Conservation (phyloP, 2,113 vertebrate species). For the Dasypus novemcinctus region DNA sequence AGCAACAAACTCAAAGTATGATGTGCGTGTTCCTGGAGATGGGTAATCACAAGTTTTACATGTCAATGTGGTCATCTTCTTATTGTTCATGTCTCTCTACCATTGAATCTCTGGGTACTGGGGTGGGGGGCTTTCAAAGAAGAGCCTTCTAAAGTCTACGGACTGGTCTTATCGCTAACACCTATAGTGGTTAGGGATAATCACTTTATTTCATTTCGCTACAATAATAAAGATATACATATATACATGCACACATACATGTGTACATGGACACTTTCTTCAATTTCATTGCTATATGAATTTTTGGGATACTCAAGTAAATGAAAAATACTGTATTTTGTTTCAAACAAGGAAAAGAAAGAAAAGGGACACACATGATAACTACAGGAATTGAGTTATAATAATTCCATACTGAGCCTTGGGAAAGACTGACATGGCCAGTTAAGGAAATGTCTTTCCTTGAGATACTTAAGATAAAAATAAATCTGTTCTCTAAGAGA, state of each 20-base stretch:
- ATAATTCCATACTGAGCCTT: neutral
- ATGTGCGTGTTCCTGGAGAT: neutral
- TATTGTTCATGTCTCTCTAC: neutral
- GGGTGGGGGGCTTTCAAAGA: neutral
- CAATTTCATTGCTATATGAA: constrained; percentile 14
- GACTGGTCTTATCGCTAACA: neutral
- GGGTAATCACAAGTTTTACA: neutral
- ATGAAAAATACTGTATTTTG: neutral
- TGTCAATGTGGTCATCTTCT: neutral
- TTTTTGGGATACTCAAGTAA: neutral
- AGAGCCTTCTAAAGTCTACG: neutral
- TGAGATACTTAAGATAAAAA: constrained; percentile 33
- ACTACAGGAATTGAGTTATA: neutral
- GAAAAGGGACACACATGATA: neutral
- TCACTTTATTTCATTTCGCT: neutral
- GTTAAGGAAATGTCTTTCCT: constrained; percentile 26
- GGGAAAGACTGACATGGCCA: neutral
- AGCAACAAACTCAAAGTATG: constrained; percentile 9
- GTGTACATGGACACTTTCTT: neutral
- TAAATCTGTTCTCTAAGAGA: constrained; percentile 2
- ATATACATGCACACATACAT: neutral
- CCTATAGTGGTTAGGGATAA: neutral
- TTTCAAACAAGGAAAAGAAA: constrained; percentile 54
- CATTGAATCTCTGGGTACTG: neutral
- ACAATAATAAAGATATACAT: neutral